Conservation (phyloP, 2,797 vertebrate genomes). For the Catostomus latipinnis region DNA sequence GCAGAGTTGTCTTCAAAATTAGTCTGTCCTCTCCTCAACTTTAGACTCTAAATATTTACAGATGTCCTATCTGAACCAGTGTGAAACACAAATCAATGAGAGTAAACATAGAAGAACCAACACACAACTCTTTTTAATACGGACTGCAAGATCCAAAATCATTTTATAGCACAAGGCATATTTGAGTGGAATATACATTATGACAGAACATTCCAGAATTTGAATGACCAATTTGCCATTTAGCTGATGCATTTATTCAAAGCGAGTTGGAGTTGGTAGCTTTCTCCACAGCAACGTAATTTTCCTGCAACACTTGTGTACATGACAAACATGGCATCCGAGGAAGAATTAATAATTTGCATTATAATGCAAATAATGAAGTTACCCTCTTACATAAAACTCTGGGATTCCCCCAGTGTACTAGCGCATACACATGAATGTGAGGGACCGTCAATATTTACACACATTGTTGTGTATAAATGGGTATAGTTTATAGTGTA, state of each 20-base stretch:
- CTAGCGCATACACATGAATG: too few relatives aligned
- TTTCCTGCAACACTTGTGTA: too few relatives aligned
- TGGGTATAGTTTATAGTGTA: too few relatives aligned
- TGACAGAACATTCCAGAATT: not conserved
- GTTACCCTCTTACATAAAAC: too few relatives aligned
- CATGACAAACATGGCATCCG: too few relatives aligned
- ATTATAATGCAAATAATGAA: too few relatives aligned
- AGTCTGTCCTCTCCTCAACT: slow-evolving; percentile 7
- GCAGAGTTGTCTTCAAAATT: not conserved
- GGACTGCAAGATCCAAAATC: not conserved
- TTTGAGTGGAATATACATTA: too few relatives aligned
- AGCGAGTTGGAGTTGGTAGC: not conserved
- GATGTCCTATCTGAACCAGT: slow-evolving; percentile 16
- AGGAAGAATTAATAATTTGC: too few relatives aligned
- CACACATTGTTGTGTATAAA: too few relatives aligned
- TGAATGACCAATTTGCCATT: not conserved
- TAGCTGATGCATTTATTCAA: not conserved
- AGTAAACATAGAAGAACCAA: slow-evolving; percentile 17
- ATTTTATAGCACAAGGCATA: not conserved
- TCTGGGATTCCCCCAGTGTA: too few relatives aligned
- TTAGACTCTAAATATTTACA: slow-evolving; percentile 55
- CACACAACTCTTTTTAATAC: not conserved
- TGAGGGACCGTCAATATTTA: too few relatives aligned
- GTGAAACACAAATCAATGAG: slow-evolving; percentile 28
- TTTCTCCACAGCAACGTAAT: too few relatives aligned